phyloP scores from a whole-genome alignment of 2,888 invertebrate species.

The Electrophaes corylata region DNA sequence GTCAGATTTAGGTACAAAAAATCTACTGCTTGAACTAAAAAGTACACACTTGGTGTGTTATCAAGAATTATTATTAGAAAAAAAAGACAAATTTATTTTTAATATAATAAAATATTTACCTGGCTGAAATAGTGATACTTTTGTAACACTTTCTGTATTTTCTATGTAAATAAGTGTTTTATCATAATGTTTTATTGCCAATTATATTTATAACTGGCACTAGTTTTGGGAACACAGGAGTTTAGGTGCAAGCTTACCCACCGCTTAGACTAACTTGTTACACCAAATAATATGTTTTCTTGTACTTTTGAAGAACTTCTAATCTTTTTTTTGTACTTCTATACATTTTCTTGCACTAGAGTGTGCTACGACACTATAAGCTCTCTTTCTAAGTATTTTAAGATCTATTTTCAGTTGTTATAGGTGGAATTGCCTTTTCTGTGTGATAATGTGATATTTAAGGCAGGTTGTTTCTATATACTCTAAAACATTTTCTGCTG shows the following conservation, averaged over 20 bases:
- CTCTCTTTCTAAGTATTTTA: constrained; percentile 15
- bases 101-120: background rate
- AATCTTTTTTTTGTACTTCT: background rate
- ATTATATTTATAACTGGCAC: constrained; percentile 8
- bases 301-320: background rate
- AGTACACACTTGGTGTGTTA: constrained; percentile 24
- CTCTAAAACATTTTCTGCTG: background rate
- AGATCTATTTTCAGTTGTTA: background rate
- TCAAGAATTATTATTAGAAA: background rate
- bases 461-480: constrained; percentile 16
- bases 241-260: constrained; percentile 9
- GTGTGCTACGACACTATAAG: background rate
- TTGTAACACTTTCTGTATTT: constrained; percentile 8
- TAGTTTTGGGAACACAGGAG: background rate
- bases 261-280: constrained; percentile 13
- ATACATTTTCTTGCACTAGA: background rate
- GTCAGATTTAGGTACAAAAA: constrained; percentile 33
- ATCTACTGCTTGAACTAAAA: constrained; percentile 18
- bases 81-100: background rate
- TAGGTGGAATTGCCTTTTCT: constrained; percentile 18
- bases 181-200: constrained; percentile 15
- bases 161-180: background rate
- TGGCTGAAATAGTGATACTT: constrained; percentile 21
- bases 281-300: constrained; percentile 8
- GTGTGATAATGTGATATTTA: constrained; percentile 27